Evolutionary conservation across 2,797 vertebrate genomes (phyloP), one percentile per base, ranked within the genome.

Genomic region (Notoglanidium macrostoma): DNA sequence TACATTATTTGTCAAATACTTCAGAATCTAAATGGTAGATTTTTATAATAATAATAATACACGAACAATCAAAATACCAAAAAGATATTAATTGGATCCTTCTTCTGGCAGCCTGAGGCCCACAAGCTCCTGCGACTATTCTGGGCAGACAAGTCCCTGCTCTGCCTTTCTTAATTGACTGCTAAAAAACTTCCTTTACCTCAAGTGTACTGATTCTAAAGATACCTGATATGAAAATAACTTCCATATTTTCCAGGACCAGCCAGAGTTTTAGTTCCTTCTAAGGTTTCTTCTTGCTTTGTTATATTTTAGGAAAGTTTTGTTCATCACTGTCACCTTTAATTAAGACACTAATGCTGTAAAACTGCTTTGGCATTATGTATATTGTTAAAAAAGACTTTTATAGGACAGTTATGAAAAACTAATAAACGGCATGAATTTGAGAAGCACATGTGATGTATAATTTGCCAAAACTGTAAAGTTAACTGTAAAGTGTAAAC

Each of bases 141-240:
- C 55, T 61, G 55, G 35, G 35, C 21, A 8, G 40, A 35, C 49
- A 35, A 12, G 29, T 80, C 55, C 35, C 78, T 15, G 5, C 12
- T 80, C 78, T 80, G 35, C 21, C 12, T 80, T 61, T 46, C 23
- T 81, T 81, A 81, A 63, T 81, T 63, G 57, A 26, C 78, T 61
- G 35, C 57, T 44, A 40, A 44, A 63, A 57, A 61, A 61, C 57
- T 35, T 61, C 35, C 12, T 61, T 78, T 78, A 57, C 51, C 29
- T 40, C 54, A 59, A 23, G 78, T 63, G 78, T 26, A 61, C 57
- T 12, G 35, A 81, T 61, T 63, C 57, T 57, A 81, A 81, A 46
- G 78, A 81, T 81, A 81, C 63, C 78, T n/a, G 57, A 63, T 44
- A 46, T 81, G 23, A 63, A 80, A 80, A 61, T 78, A 78, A 35